Evolutionary conservation across 2,113 vertebrate species (phyloP), one percentile per base, ranked within the genome.

Genomic region (Eonycteris spelaea): DNA sequence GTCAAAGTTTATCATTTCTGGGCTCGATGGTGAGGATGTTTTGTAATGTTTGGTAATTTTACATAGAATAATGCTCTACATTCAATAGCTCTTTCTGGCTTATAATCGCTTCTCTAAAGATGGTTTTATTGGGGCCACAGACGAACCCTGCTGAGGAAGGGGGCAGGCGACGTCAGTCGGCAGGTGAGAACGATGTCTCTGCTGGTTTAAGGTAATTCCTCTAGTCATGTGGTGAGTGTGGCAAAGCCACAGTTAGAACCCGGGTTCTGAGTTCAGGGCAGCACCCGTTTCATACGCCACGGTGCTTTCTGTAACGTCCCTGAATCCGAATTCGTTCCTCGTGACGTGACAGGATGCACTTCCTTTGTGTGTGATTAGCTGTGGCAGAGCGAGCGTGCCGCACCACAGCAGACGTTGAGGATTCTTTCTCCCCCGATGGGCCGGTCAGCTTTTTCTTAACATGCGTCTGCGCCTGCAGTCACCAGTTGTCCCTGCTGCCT

Each of bases 11-110:
- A 45, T 92, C 53, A 63, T 96, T 90, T 92, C 28, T 71, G 51
- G 21, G 30, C 57, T 80, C 48, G 35, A 45, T 78, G 35, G 38
- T 28, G 38, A 97, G 53, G 48, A 55, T 86, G 59, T 91, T 86
- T 24, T 93, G 43, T 65, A n/a, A n/a, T n/a, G n/a, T n/a, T n/a
- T 82, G n/a, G 65, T 26, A 61, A 43, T 92, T 96, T 92, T 92
- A 67, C 51, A 28, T 65, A 48, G 73, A 79, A 80, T 40, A 63
- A 15, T 71, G 77, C 67, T 85, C 95, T 53, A 75, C 24, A 73
- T 71, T 95, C 71, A 91, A 85, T 91, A 74, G 5, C 87, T 48
- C 84, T 79, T 70, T 82, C n/a, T 0, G 33, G 40, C 35, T 83
- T 75, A 43, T 33, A 59, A 80, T 83, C 63, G 82, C 18, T 67